Base-by-base conservation (phyloP, 1,140 invertebrate genomes). In the Idris sp. region DNA sequence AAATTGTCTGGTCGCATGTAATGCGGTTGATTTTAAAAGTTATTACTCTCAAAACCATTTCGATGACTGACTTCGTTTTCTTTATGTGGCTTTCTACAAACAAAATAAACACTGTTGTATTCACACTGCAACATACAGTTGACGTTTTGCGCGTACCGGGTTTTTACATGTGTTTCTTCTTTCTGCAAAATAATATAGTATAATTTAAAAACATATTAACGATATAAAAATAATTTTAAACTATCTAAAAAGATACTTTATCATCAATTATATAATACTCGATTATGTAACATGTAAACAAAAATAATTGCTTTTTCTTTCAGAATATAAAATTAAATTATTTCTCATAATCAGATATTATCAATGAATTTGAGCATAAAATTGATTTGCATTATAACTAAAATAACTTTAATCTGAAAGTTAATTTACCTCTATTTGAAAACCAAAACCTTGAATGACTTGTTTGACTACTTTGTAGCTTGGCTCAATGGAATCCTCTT, bases 401-500 rank as follows among this genome's bases (percentile, higher is more conserved):
- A n/a, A n/a, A n/a, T n/a, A n/a, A n/a, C n/a, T n/a, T n/a, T n/a
- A n/a, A n/a, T n/a, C n/a, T n/a, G n/a, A n/a, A n/a, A n/a, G n/a
- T n/a, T n/a, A n/a, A n/a, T 77, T 61, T 69, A 97, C 95, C 89
- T 95, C 89, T 81, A 97, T 91, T 76, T 90, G 87, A 88, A 99
- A 99, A 30, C 98, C 98, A 54, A 96, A 90, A 51, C 92, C 92
- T 68, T 90, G 85, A 51, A 98, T 96, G 30, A 98, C 93, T 31
- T 93, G 90, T 69, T 92, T 89, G 0, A 99, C 85, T 61, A 95
- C 91, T 81, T 96, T 93, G 78, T 96, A 98, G 44, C 94, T 95
- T 0, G 98, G 95, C 86, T 99, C 98, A 67, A 99, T 96, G 36
- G 96, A 98, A 65, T 93, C 91, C 82, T 98, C 96, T 36, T 93